Evolutionary conservation across 2,113 vertebrate species (phyloP).

Genomic region (Silurus glanis): DNA sequence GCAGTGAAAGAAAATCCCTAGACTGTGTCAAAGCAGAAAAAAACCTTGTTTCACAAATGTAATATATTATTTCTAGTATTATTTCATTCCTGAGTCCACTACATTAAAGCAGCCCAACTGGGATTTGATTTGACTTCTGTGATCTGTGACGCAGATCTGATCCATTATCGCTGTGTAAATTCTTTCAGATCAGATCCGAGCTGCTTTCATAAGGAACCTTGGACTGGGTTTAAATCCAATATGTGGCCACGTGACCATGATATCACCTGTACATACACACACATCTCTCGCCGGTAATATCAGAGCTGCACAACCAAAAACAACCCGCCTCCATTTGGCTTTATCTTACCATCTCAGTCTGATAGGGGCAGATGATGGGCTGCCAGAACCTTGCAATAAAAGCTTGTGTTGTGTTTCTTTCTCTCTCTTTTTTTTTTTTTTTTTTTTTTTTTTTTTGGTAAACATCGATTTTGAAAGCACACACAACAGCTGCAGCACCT

Average conservation of each 20-base stretch:
- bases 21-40: not conserved
- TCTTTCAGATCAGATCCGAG: not conserved
- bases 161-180: not conserved
- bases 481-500: not conserved
- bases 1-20: not conserved
- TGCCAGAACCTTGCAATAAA: slow-evolving; percentile 18
- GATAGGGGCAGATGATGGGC: not conserved
- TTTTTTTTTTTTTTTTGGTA: not conserved
- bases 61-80: not conserved
- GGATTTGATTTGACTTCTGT: not conserved
- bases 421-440: not conserved
- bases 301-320: not conserved
- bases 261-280: not conserved
- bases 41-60: not conserved
- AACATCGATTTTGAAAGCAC: not conserved
- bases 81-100: not conserved
- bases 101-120: not conserved
- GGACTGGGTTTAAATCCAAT: not conserved
- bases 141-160: not conserved
- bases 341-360: not conserved
- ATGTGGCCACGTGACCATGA: not conserved
- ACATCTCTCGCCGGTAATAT: not conserved
- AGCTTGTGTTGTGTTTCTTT: not conserved
- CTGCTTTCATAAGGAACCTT: not conserved
- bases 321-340: not conserved